A percentile compares a stretch with the other conserved stretches of the same genome.
These are phyloP conservation scores for Epinephelus coioides DNA, from an alignment of 2,797 vertebrate genomes.

Conservation along the genomic window DNA sequence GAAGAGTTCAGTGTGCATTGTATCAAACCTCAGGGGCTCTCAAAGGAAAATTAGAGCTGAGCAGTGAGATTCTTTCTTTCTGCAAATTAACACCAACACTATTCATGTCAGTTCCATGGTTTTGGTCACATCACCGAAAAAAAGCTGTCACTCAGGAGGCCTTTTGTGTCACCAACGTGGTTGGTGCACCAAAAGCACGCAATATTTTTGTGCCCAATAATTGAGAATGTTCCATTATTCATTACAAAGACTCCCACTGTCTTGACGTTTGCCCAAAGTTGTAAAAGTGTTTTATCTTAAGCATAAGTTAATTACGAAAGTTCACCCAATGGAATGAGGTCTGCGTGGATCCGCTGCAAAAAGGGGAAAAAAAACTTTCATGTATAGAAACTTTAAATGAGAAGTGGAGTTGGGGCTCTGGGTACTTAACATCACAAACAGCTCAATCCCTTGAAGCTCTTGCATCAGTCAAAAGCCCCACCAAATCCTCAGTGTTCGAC, in stretches of 20 bases:
- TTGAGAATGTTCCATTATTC: slow-evolving; percentile 61
- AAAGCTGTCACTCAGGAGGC: slow-evolving; percentile 29
- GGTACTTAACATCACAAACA: slow-evolving; percentile 74
- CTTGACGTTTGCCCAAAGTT: slow-evolving; percentile 52
- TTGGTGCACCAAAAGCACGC: slow-evolving; percentile 23
- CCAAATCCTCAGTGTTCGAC: slow-evolving; percentile 70
- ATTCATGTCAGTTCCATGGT: slow-evolving; percentile 48
- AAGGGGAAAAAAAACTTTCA: slow-evolving; percentile 45
- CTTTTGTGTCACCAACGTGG: slow-evolving; percentile 40
- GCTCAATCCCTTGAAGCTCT: slow-evolving; percentile 74
- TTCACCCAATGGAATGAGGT: slow-evolving; percentile 53
- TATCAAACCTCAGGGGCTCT: slow-evolving; percentile 34
- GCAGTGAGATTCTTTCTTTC: slow-evolving; percentile 37
- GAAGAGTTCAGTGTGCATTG: slow-evolving; percentile 26
- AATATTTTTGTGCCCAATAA: slow-evolving; percentile 43
- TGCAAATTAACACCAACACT: slow-evolving; percentile 49
- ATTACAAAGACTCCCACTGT: slow-evolving; percentile 44
- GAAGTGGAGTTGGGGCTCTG: slow-evolving; percentile 46
- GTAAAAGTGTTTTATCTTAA: slow-evolving; percentile 60
- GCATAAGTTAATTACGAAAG: slow-evolving; percentile 70
- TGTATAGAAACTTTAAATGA: slow-evolving; percentile 70
- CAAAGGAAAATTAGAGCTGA: slow-evolving; percentile 41
- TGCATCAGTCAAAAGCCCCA: slow-evolving; percentile 71
- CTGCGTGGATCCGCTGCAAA: slow-evolving; percentile 12
- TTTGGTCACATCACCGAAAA: slow-evolving; percentile 50